phyloP scores from a whole-genome alignment of 92 coral and sea anemone genomes.

The Zoanthus solanderi region DNA sequence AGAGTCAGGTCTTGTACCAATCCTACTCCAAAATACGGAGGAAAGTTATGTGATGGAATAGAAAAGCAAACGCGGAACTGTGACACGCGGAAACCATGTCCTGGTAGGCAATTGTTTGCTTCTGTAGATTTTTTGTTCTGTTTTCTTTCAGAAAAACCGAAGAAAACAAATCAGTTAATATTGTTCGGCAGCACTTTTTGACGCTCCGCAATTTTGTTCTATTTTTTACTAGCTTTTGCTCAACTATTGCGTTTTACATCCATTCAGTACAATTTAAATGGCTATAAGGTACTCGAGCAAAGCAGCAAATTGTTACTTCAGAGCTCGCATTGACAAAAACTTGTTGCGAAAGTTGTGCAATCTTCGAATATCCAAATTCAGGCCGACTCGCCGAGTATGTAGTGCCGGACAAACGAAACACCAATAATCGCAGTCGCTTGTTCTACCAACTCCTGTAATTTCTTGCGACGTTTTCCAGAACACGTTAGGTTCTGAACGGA shows the following conservation, averaged over 20 bases:
- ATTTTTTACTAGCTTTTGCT: background rate
- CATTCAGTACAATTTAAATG: background rate
- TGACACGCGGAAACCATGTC: conserved; percentile 9
- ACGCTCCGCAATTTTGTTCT: too few species aligned
- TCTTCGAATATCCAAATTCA: conserved; percentile 10
- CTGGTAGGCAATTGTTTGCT: background rate
- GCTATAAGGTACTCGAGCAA: conserved; percentile 22
- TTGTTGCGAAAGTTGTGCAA: conserved; percentile 24
- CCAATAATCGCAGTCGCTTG: background rate
- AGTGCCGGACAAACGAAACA: conserved; percentile 27
- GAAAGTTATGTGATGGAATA: background rate
- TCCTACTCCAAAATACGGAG: background rate
- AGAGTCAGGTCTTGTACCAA: conserved; percentile 6
- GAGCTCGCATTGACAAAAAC: conserved; percentile 17
- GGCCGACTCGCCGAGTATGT: conserved; percentile 29
- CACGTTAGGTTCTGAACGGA: conserved; percentile 10
- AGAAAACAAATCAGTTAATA: too few species aligned
- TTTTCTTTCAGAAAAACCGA: too few species aligned
- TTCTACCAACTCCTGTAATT: too few species aligned
- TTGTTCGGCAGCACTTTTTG: too few species aligned
- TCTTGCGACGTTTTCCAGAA: background rate
- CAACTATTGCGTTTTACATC: conserved; percentile 5
- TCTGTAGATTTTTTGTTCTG: too few species aligned
- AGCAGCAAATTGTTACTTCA: conserved; percentile 23
- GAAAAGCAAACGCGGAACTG: background rate